Conservation (phyloP, 2,888 invertebrate species). For the Drosophila formosana region DNA sequence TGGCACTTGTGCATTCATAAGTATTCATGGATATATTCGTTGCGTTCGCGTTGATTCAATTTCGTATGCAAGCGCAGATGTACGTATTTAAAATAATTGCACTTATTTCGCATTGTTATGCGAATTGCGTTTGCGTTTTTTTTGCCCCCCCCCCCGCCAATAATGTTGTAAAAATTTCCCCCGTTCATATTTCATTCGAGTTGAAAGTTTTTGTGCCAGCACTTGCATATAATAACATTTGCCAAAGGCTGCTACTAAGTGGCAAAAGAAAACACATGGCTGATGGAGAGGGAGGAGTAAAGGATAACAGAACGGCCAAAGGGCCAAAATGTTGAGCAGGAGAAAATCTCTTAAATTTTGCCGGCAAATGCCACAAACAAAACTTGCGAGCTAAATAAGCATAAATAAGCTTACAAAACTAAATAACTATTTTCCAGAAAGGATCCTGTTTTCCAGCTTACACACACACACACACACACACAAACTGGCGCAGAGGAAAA, state of each 20-base stretch:
- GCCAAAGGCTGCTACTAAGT: conserved; percentile 36
- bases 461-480: not conserved
- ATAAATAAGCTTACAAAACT: conserved; percentile 10
- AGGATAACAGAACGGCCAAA: conserved; percentile 37
- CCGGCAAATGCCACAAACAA: conserved; percentile 5
- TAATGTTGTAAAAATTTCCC: not conserved
- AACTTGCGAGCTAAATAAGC: conserved; percentile 15
- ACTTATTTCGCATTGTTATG: conserved; percentile 23
- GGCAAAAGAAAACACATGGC: conserved; percentile 29
- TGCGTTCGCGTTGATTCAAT: conserved; percentile 1
- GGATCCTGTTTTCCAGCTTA: not conserved
- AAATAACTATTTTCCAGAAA: conserved; percentile 2
- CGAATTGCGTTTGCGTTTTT: not conserved
- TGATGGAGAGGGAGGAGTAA: not conserved
- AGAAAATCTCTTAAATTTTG: conserved; percentile 8
- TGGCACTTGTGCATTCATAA: not conserved
- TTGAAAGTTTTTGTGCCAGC: conserved; percentile 17
- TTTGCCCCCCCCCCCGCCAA: not conserved
- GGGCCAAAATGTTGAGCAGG: conserved; percentile 4
- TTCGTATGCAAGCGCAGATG: conserved; percentile 10
- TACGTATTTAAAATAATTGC: conserved; percentile 26
- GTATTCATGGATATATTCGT: conserved; percentile 7
- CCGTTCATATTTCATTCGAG: conserved; percentile 4
- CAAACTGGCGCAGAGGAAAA: not conserved
- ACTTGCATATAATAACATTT: conserved; percentile 53